Base-by-base conservation (phyloP, 2,797 vertebrate genomes). In the Bovichtus variegatus region DNA sequence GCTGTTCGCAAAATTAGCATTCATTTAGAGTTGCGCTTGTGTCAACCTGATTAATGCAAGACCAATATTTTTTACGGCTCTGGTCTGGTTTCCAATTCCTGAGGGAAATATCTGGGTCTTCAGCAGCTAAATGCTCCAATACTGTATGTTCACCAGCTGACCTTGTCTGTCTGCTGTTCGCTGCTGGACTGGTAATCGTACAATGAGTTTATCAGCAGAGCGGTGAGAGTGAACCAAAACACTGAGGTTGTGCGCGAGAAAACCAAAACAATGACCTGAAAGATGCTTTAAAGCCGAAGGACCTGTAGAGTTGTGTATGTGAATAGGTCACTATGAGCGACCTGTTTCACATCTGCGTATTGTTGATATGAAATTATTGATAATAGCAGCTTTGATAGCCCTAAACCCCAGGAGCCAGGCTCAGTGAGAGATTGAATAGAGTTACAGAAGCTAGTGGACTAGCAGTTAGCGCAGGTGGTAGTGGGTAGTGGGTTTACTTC, bases 21-120 rank as follows among this genome's bases (percentile, higher is more conserved):
- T 64, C 31, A 47, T 73, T 47, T 44, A 27, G 21, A 58, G 71
- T 29, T 5, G 2, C 21, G 31, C 19, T 46, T 38, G 27, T 63
- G 74, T 63, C 60, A 50, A 8, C 12, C 38, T 78, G 60, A 78
- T 77, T 65, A 71, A 77, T 71, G 75, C 23, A 25, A 44, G 67
- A 58, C 61, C 71, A 57, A 41, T 65, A 74, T 53, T 65, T 67
- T 53, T 65, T 67, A 25, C 29, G 9, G 41, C 54, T 47, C 41
- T 65, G 23, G 2, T 50, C 60, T 44, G 46, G 46, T 44, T 46
- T 51, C 18, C n/a, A n/a, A 31, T 25, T 60, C 69, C 76, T 54
- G 38, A 47, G 69, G 55, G 62, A 61, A 46, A 78, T 54, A 47
- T 53, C 51, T 23, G 19, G 2, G 62, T 64, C 44, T 50, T 77